phyloP scores from a whole-genome alignment of 2,888 invertebrate species.

The Crematogaster levior region DNA sequence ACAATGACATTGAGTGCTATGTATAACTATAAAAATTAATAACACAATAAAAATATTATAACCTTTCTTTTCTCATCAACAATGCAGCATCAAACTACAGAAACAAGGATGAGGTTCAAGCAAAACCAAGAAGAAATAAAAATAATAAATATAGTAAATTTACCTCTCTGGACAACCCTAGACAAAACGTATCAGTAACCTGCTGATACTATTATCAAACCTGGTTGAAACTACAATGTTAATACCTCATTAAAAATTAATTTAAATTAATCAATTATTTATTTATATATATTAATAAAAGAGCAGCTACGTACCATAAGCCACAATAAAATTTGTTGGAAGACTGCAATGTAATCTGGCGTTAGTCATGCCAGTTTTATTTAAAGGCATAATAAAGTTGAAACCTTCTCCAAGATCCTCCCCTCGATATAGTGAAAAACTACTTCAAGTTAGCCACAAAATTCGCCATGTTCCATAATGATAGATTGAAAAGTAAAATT shows the following conservation, averaged over 20 bases:
- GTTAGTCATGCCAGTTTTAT: constrained; percentile 93
- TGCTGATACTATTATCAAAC: constrained; percentile 93
- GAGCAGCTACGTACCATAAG: constrained; percentile 88
- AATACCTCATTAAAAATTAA: constrained; percentile 50
- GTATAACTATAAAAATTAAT: not conserved
- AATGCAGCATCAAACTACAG: constrained; percentile 91
- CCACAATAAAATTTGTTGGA: constrained; percentile 94
- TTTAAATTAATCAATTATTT: not conserved
- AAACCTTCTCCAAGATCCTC: constrained; percentile 91
- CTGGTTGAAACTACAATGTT: constrained; percentile 91
- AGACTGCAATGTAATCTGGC: constrained; percentile 96
- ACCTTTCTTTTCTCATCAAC: constrained; percentile 93
- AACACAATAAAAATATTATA: constrained; percentile 55
- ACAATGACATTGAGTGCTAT: not conserved
- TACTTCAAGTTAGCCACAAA: constrained; percentile 98
- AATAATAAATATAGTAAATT: constrained; percentile 71
- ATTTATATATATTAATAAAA: not conserved
- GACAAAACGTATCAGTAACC: constrained; percentile 97
- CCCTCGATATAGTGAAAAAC: too few relatives aligned
- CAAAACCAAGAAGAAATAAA: constrained; percentile 89
- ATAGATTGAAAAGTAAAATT: constrained; percentile 98
- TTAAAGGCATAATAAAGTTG: constrained; percentile 97
- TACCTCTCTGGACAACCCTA: constrained; percentile 97
- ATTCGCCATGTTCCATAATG: constrained; percentile 96
- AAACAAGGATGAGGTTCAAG: constrained; percentile 93